phyloP scores from a whole-genome alignment of 2,888 invertebrate species.

The Ptychoptera contaminata region DNA sequence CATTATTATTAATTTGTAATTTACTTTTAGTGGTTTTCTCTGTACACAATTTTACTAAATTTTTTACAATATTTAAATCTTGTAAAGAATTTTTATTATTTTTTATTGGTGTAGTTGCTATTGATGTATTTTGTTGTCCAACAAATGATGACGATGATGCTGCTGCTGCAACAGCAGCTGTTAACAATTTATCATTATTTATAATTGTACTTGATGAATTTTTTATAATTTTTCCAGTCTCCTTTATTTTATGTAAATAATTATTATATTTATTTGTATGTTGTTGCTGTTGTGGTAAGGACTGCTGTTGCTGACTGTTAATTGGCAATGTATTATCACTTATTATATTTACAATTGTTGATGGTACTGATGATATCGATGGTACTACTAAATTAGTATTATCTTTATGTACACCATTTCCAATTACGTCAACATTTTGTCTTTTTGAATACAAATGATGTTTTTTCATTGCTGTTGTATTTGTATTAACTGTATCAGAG shows the following conservation, averaged over 20 bases:
- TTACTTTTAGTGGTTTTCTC: conserved; percentile 5
- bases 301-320: background rate
- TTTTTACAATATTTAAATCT: conserved; percentile 13
- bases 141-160: too few species aligned
- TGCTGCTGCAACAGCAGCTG: background rate
- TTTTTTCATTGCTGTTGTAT: conserved; percentile 26
- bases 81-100: conserved; percentile 6
- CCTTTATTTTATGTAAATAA: conserved; percentile 19
- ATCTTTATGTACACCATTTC: conserved; percentile 14
- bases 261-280: background rate
- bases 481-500: background rate
- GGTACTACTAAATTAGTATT: background rate
- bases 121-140: conserved; percentile 10
- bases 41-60: conserved; percentile 11
- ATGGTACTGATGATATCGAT: background rate
- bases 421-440: conserved; percentile 19
- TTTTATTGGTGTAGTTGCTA: conserved; percentile 15
- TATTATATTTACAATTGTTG: background rate
- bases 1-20: background rate
- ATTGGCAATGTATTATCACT: background rate
- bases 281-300: background rate
- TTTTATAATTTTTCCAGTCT: conserved; percentile 18
- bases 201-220: conserved; percentile 17
- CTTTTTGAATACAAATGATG: conserved; percentile 29
- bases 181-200: background rate